Evolutionary conservation across 2,113 vertebrate genomes (phyloP).

Genomic region (Anguilla japonica): DNA sequence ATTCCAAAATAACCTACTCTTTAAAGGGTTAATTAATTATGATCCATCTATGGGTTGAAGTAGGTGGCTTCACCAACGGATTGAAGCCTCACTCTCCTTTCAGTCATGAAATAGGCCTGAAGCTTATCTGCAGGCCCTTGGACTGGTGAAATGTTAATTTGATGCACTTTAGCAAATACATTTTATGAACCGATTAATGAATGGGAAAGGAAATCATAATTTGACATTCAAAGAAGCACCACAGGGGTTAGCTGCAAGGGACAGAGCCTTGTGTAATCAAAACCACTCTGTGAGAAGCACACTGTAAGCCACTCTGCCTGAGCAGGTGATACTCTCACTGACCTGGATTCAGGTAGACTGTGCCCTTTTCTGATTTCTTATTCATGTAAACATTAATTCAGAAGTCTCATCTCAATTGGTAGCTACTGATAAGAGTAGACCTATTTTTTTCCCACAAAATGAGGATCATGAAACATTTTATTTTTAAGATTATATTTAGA

Average conservation of each 20-base stretch:
- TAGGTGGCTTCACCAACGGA: no score
- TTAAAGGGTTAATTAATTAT: no score
- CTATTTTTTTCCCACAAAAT: neutral
- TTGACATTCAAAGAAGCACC: neutral
- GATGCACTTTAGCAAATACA: conserved; percentile 12
- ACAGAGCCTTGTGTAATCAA: no score
- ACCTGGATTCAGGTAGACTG: neutral
- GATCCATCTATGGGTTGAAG: no score
- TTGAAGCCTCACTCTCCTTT: no score
- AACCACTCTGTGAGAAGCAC: no score
- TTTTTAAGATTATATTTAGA: neutral
- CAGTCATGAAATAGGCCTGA: neutral
- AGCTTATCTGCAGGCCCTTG: neutral
- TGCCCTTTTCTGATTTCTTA: neutral
- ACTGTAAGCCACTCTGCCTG: no score
- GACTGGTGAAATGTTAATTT: neutral
- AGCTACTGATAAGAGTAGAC: neutral
- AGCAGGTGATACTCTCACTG: neutral
- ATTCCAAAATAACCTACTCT: no score
- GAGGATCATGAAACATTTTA: neutral
- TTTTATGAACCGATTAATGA: neutral
- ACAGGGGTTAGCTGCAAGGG: no score
- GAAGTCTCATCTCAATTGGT: neutral
- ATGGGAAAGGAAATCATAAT: neutral
- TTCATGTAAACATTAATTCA: no score